Evolutionary conservation across 2,888 invertebrate genomes (phyloP), one percentile per base, ranked within the genome.

Genomic region (Pristionchus mayeri): DNA sequence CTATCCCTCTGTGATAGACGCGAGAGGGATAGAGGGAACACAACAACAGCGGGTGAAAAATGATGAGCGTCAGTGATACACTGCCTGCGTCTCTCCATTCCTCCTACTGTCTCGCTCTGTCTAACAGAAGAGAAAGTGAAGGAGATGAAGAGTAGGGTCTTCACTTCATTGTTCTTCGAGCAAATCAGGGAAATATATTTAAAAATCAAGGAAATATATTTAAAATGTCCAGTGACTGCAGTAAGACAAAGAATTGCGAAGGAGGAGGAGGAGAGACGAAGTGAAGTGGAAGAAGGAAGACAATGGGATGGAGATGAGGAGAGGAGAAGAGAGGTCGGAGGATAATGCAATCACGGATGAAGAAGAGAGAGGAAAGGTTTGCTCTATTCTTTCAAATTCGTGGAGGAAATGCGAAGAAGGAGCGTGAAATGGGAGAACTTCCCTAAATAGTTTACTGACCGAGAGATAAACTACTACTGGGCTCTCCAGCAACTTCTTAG

Each of bases 341-440:
- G 78, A 52, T 48, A 50, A 78, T 78, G 71, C 71, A 71, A 71
- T 71, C 71, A 71, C 71, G 63, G 30, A 63, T 63, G 63, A 63
- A 37, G 63, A 63, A 63, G 30, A 34, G 37, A n/a, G 34, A 34
- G 34, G 30, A 21, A 34, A 34, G 13, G 44, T 6, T 44, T 9
- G 0, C 34, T 63, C 63, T 63, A 16, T 6, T 21, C 34, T 7
- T 63, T 63, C 63, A 37, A 54, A 63, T 4, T 18, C 9, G 4
- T 34, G n/a, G 63, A 63, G 63, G 63, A 63, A 63, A 18, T 63
- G 63, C 63, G 63, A 34, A 63, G 34, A 27, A 34, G 63, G 18
- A 6, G 60, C 1, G 30, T 34, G 63, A 63, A 63, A 63, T 63
- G 7, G 63, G 63, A 63, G 63, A 63, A 37, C 63, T 21, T 21